Evolutionary conservation across 1,140 invertebrate species (phyloP), one percentile per base, ranked within the genome.

Genomic region (Whitmania pigra): DNA sequence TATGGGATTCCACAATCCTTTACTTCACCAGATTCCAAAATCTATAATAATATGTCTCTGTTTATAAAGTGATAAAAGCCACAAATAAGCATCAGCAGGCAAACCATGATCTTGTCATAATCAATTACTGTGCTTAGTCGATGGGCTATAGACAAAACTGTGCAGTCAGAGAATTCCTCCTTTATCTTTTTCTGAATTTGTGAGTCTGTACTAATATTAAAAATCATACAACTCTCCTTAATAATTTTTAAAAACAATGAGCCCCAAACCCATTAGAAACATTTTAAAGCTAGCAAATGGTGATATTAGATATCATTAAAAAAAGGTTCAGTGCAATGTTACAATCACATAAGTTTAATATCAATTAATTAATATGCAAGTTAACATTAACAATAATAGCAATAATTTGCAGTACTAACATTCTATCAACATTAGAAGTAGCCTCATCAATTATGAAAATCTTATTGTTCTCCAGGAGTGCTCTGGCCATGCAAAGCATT

Each of bases 371-470:
- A n/a, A 25, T 57, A 25, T 57, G 2, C 9, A 9, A n/a, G 54
- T 57, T 20, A 20, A 31, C 6, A 20, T 3, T 29, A 67, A 20
- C 6, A 36, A 20, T 36, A 67, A 29, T 27, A 67, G 5, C 5
- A 29, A 25, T 67, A 27, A 27, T 36, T 70, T 18, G 25, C n/a
- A 40, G 18, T 53, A 49, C 57, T 22, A 7, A 73, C 73, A 57
- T 60, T 71, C 49, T 43, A 49, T 74, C 73, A 22, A 74, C 71
- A 36, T 74, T 74, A 17, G 83, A 82, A 53, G 83, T 84, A 4
- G 82, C 83, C 75, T 84, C 83, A 77, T 84, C 83, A 66, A 96
- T 84, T 72, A 96, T 86, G 22, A 96, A 84, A 66, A 97, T 87
- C 83, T 88, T 87, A 79, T 89, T 82, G 67, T 83, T 80, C 69